Conservation (phyloP, 1,140 invertebrate species). For the Homalodisca vitripennis region DNA sequence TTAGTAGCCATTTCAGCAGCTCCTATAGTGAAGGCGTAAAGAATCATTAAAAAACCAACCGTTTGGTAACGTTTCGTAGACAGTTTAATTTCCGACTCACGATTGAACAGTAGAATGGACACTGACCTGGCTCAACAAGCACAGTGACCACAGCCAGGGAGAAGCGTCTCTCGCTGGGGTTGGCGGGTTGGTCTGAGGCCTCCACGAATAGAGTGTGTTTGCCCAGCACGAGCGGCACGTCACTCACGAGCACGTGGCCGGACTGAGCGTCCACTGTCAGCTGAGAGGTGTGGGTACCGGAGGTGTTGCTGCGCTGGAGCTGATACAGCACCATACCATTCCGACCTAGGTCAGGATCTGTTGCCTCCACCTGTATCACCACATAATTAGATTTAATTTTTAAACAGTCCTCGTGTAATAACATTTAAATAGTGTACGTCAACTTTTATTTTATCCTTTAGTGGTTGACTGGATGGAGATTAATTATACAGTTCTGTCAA, state of each 20-base stretch:
- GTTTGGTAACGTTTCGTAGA: no score
- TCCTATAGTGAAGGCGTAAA: no score
- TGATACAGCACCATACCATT: slow-evolving; percentile 79
- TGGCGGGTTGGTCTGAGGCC: slow-evolving; percentile 75
- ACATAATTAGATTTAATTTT: background rate
- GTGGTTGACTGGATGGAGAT: no score
- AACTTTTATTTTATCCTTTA: no score
- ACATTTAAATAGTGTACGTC: no score
- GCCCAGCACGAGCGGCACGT: slow-evolving; percentile 62
- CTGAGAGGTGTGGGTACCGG: slow-evolving; percentile 55
- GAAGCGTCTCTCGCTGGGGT: slow-evolving; percentile 76
- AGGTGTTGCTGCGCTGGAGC: slow-evolving; percentile 67
- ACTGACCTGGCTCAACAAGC: slow-evolving; percentile 53
- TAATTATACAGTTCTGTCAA: no score
- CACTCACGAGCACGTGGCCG: slow-evolving; percentile 67
- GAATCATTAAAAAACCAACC: no score
- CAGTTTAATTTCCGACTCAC: no score
- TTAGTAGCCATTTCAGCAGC: no score
- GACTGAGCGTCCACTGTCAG: slow-evolving; percentile 70
- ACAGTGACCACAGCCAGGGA: slow-evolving; percentile 81
- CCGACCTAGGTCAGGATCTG: slow-evolving; percentile 76
- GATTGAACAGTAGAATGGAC: background rate
- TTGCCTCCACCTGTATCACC: slow-evolving; percentile 58
- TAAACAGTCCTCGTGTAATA: no score
- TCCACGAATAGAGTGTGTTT: slow-evolving; percentile 78